phyloP scores from a whole-genome alignment of 2,888 invertebrate species.

The Monopis laevigella region DNA sequence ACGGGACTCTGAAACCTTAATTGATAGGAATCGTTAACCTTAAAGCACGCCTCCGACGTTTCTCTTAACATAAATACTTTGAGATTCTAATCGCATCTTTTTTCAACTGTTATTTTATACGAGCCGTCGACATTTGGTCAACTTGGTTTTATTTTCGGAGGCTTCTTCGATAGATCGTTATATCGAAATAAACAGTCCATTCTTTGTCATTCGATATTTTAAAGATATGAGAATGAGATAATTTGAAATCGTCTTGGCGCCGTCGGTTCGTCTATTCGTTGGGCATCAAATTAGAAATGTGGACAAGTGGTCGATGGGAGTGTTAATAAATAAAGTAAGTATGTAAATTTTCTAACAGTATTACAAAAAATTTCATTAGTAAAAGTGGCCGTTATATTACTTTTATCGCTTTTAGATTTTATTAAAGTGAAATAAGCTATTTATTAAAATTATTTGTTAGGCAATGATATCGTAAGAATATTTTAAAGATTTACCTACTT shows the following conservation, averaged over 20 bases:
- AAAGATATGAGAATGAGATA: slow-evolving; percentile 41
- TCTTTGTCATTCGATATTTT: slow-evolving; percentile 63
- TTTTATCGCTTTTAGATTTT: slow-evolving; percentile 2
- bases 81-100: slow-evolving; percentile 57
- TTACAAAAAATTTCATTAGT: slow-evolving; percentile 4
- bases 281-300: slow-evolving; percentile 7
- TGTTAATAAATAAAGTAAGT: slow-evolving; percentile 1
- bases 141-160: slow-evolving; percentile 62
- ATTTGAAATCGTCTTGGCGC: slow-evolving; percentile 42
- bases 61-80: slow-evolving; percentile 58
- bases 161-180: slow-evolving; percentile 55
- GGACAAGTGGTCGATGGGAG: background rate
- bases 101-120: slow-evolving; percentile 53
- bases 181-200: slow-evolving; percentile 62
- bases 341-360: slow-evolving; percentile 8
- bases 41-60: slow-evolving; percentile 53
- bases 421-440: no score
- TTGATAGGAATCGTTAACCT: slow-evolving; percentile 67
- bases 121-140: slow-evolving; percentile 28
- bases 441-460: no score
- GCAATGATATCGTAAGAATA: no score
- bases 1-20: slow-evolving; percentile 57
- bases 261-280: slow-evolving; percentile 29
- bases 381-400: slow-evolving; percentile 1
- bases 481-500: no score